Percentiles rank a stretch among this genome's conserved stretches.
phyloP scores from a whole-genome alignment of 1,140 invertebrate species.

The Thaumatotibia leucotreta region DNA sequence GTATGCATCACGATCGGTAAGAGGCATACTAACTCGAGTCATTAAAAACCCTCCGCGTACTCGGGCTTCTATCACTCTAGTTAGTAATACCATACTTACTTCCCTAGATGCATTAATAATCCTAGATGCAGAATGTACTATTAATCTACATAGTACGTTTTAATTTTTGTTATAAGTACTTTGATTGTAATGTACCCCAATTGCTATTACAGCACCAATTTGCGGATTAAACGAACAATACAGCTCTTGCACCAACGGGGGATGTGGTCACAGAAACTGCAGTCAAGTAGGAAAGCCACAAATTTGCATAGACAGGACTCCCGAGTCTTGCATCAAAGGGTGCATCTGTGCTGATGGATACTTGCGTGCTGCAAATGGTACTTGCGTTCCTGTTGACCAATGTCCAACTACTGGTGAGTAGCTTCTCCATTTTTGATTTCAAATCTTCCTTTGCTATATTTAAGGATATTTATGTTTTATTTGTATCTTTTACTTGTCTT shows the following conservation, averaged over 20 bases:
- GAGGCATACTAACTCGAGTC: too few species aligned
- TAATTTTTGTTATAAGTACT: too few species aligned
- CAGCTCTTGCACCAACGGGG: background rate
- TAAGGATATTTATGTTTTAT: too few species aligned
- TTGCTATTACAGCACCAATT: background rate
- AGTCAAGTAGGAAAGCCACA: background rate
- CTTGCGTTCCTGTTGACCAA: slow-evolving; percentile 19
- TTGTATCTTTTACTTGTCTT: too few species aligned
- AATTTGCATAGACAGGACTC: background rate
- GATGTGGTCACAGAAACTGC: background rate
- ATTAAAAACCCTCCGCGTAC: too few species aligned
- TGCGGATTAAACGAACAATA: background rate
- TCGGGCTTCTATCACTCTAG: too few species aligned
- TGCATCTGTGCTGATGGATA: slow-evolving; percentile 26
- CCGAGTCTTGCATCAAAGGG: slow-evolving; percentile 17
- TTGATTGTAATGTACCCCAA: too few species aligned
- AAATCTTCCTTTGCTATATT: too few species aligned
- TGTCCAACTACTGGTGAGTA: slow-evolving; percentile 17
- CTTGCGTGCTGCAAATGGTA: slow-evolving; percentile 21
- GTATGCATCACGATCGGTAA: too few species aligned
- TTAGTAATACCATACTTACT: too few species aligned
- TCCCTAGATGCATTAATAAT: background rate
- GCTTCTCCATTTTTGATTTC: too few species aligned
- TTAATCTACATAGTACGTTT: background rate
- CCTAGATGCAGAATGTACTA: too few species aligned